Evolutionary conservation across 2,113 vertebrate genomes (phyloP), one percentile per base, ranked within the genome.

Genomic region (Nematolebias whitei): DNA sequence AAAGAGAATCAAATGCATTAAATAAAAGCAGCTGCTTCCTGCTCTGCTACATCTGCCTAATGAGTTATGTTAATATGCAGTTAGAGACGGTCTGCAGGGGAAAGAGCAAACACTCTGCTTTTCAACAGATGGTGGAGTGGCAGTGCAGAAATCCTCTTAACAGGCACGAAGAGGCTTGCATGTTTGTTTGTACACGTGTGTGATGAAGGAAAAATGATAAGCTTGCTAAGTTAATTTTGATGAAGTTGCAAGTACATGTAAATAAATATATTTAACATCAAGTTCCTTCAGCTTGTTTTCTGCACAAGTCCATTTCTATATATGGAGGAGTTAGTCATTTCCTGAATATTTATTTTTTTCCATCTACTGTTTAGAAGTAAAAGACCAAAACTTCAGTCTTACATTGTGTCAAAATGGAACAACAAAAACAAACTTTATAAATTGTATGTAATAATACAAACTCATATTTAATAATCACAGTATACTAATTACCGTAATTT

Each of bases 101-200:
- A 61, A 60, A 78, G 22, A 63, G 45, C 67, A 71, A 79, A 74
- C 59, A 26, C 32, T 76, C 55, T 58, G 65, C 63, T 43, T 49
- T 71, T 62, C 16, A 56, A 86, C 87, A 89, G 88, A 90, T 85
- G 82, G 88, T 43, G 71, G 52, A 76, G 26, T 48, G 41, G 40
- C 43, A 1, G 44, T 18, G 48, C 40, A 65, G 78, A 70, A 89
- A 89, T 87, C 87, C 80, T 85, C 87, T 87, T 87, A 89, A 52
- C 60, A 41, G 57, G 72, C 41, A 40, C 49, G 16, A 20, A 18
- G n/a, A 58, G 65, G 57, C 40, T 43, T 39, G 23, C 19, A 0
- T 15, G 22, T 26, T 20, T 26, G 16, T 48, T 16, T 14, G 18
- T 16, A 7, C 7, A 7, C 32, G 23, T 23, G 1, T 15, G 22